phyloP scores from a whole-genome alignment of 2,797 vertebrate genomes.

The Thaleichthys pacificus region DNA sequence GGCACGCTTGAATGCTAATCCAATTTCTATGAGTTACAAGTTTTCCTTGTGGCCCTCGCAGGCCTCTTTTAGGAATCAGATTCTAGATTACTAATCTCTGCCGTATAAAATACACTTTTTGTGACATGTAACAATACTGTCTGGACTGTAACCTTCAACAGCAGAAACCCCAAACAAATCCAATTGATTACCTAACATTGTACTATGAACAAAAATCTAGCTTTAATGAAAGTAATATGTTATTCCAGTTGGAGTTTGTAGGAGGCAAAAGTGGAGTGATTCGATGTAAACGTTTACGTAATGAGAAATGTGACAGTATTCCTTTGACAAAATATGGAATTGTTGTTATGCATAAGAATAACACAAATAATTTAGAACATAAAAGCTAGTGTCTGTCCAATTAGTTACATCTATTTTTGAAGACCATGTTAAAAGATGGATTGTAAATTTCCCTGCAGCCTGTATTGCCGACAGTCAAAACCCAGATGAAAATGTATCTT shows the following conservation, averaged over 20 bases:
- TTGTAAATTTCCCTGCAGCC: conserved; percentile 2
- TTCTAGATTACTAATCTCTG: conserved; percentile 1
- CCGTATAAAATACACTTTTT: neutral
- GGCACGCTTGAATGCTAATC: conserved; percentile 27
- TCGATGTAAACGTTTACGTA: no score
- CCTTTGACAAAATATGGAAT: neutral
- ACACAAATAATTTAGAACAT: neutral
- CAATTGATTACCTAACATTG: no score
- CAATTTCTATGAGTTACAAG: conserved; percentile 36
- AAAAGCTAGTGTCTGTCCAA: conserved; percentile 10
- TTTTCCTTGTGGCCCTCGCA: conserved; percentile 11
- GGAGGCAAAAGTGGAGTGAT: no score
- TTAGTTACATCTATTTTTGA: conserved; percentile 30
- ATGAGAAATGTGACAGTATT: no score
- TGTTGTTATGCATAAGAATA: neutral
- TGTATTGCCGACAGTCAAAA: conserved; percentile 15
- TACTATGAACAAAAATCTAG: no score
- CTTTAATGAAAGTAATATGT: no score
- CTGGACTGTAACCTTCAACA: neutral
- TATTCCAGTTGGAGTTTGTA: no score
- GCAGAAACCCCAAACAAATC: neutral
- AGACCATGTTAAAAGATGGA: conserved; percentile 18
- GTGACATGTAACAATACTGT: neutral
- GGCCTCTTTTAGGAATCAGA: conserved; percentile 33
- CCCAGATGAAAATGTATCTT: conserved; percentile 42